Percentiles rank a stretch among this genome's conserved stretches.
Evolutionary conservation across 1,140 invertebrate species (phyloP).

Genomic region (Hypsibius dujardini): DNA sequence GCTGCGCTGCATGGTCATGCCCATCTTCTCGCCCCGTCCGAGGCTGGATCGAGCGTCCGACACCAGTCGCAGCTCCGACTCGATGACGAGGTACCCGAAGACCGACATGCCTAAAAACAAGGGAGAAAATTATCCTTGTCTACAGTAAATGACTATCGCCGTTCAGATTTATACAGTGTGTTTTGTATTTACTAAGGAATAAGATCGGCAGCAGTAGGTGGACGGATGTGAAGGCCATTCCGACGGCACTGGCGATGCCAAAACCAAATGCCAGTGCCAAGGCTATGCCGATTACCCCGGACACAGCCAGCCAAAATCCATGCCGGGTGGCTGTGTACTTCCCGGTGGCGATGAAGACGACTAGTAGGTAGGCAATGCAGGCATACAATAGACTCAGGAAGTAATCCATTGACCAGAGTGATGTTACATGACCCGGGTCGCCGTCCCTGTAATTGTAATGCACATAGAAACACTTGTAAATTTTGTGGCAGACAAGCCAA

Average conservation of each 20-base stretch:
- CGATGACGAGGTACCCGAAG: slow-evolving; percentile 1
- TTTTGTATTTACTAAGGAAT: not conserved
- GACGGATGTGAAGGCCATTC: not conserved
- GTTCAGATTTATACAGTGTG: not conserved
- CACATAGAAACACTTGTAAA: no score
- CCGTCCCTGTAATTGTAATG: no score
- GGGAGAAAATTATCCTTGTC: not conserved
- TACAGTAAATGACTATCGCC: not conserved
- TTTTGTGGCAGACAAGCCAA: no score
- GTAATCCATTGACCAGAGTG: not conserved
- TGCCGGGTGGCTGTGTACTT: not conserved
- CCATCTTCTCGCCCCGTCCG: not conserved
- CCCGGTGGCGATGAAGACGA: not conserved
- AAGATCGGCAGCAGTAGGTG: not conserved
- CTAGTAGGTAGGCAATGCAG: not conserved
- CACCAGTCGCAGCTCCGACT: not conserved
- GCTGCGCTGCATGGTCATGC: not conserved
- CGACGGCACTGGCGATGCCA: not conserved
- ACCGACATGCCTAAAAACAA: slow-evolving; percentile 1
- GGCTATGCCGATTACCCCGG: not conserved
- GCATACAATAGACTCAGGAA: slow-evolving; percentile 3
- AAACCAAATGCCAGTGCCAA: not conserved
- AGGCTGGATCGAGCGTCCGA: slow-evolving; percentile 3
- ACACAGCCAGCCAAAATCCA: slow-evolving; percentile 5
- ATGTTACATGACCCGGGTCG: no score